phyloP scores from a whole-genome alignment of 2,113 vertebrate species.

The Cynocephalus volans region DNA sequence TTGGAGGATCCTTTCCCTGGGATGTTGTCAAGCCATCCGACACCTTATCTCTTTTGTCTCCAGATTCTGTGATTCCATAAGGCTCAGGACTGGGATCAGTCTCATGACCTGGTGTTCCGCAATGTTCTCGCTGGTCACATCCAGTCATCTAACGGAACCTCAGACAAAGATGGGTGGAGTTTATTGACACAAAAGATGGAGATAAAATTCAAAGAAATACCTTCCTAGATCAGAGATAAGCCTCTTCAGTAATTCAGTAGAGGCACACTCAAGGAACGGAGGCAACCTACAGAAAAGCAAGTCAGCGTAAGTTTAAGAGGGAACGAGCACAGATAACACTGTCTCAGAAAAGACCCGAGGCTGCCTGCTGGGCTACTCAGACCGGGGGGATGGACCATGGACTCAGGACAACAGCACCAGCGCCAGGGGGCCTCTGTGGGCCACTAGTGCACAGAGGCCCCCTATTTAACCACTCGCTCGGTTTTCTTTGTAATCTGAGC shows the following conservation, averaged over 20 bases:
- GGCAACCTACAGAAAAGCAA: neutral
- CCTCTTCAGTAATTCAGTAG: rapidly evolving
- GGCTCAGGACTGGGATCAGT: neutral
- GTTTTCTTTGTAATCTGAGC: neutral
- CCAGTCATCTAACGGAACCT: neutral
- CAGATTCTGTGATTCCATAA: neutral
- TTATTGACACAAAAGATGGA: neutral
- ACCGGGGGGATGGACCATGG: too few species aligned
- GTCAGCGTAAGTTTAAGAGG: neutral
- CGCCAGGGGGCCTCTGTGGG: rapidly evolving
- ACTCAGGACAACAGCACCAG: rapidly evolving
- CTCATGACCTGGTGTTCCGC: neutral
- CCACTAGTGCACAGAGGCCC: too few species aligned
- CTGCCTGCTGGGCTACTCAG: neutral
- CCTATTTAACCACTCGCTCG: too few species aligned
- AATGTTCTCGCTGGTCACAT: neutral
- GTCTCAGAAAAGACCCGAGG: neutral
- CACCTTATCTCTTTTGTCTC: neutral
- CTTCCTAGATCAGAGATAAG: neutral
- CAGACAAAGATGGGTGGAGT: neutral
- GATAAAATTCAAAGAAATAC: neutral
- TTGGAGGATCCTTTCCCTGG: neutral
- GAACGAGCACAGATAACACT: neutral
- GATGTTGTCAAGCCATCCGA: neutral
- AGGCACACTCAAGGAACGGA: neutral